Percentiles rank a stretch among this genome's conserved stretches.
These are phyloP conservation scores for Cinclus cinclus DNA, from an alignment of 2,113 vertebrate genomes.

Conservation along the genomic window DNA sequence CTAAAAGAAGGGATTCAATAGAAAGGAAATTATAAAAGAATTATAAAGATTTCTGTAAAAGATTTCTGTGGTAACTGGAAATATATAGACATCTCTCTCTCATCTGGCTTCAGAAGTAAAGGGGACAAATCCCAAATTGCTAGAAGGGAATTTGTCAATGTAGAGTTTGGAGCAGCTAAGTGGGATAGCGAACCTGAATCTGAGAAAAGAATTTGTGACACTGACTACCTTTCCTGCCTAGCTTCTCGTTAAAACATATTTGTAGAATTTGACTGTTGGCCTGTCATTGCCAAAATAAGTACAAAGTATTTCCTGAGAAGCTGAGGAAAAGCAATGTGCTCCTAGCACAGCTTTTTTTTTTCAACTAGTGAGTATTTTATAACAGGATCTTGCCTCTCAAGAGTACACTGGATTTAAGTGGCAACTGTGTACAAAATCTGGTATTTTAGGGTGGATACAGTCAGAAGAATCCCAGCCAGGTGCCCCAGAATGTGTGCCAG, in stretches of 20 bases:
- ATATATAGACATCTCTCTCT: neutral
- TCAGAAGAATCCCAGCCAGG: neutral
- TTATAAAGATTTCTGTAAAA: neutral
- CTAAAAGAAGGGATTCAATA: neutral
- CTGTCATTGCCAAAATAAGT: neutral
- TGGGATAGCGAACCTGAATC: neutral
- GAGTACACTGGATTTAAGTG: neutral
- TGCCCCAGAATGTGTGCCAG: neutral
- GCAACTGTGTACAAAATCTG: neutral
- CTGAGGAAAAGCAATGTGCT: neutral
- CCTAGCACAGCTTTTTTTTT: neutral
- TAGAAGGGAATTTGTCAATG: neutral
- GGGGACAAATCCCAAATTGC: conserved; percentile 17
- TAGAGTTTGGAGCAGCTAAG: neutral
- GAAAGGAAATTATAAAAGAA: neutral
- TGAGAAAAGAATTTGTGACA: neutral
- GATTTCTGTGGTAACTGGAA: neutral
- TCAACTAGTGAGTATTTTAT: neutral
- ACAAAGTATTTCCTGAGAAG: neutral
- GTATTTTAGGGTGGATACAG: neutral
- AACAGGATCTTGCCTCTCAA: neutral
- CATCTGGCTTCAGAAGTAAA: neutral
- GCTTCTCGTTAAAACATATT: neutral
- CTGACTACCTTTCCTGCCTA: neutral
- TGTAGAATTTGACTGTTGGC: neutral